A percentile compares a stretch with the other conserved stretches of the same genome.
Evolutionary conservation across 2,113 vertebrate species (phyloP).

Genomic region (Ameiurus melas): DNA sequence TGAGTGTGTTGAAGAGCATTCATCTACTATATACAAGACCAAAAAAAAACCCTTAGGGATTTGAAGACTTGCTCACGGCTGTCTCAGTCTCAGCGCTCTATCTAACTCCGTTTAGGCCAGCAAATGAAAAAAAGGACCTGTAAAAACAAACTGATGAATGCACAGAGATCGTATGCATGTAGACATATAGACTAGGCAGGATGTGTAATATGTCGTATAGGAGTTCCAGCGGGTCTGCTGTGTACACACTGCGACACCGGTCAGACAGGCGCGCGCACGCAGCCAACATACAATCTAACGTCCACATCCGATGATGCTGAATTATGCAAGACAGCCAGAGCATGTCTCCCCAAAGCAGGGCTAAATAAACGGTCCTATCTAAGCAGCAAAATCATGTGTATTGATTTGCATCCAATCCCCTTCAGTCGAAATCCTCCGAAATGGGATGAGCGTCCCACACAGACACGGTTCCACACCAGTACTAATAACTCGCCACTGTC

Average conservation of each 20-base stretch:
- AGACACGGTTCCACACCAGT: neutral
- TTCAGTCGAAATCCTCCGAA: neutral
- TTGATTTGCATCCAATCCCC: neutral
- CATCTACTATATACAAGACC: no score
- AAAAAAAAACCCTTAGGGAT: neutral
- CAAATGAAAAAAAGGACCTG: no score
- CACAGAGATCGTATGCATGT: neutral
- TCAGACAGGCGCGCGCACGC: neutral
- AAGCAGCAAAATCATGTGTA: neutral
- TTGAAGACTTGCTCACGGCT: neutral
- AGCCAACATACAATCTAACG: neutral
- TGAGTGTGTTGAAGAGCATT: neutral
- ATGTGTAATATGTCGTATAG: neutral
- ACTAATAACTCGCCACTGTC: neutral
- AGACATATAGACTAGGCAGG: neutral
- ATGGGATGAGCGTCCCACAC: neutral
- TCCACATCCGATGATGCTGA: neutral
- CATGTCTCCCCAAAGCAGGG: neutral
- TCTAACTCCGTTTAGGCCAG: neutral
- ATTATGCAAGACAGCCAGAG: neutral
- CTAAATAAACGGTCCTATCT: neutral
- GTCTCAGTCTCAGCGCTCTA: neutral
- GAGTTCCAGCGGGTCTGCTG: neutral
- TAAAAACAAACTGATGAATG: neutral
- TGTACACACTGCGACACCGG: constrained; percentile 37